phyloP scores from a whole-genome alignment of 92 coral and sea anemone genomes.

The Metridium senile region DNA sequence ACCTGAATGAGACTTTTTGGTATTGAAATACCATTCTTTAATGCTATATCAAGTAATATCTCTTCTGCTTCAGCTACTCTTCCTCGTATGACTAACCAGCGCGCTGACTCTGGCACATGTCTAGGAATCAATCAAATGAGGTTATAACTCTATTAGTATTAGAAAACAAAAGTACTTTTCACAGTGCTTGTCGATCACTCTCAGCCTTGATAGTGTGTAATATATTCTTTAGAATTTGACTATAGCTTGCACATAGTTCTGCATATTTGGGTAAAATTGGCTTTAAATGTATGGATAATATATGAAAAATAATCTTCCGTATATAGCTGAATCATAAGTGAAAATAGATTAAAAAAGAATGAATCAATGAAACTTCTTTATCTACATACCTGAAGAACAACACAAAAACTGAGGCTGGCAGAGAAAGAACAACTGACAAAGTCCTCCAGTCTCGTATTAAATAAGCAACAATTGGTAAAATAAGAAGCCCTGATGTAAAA shows the following conservation, averaged over 20 bases:
- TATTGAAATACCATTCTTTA: slow-evolving; percentile 95
- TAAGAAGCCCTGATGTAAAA: slow-evolving; percentile 86
- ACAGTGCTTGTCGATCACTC: neutral
- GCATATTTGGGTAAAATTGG: too few relatives aligned
- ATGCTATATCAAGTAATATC: slow-evolving; percentile 77
- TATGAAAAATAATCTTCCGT: too few relatives aligned
- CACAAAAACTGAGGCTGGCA: slow-evolving; percentile 88
- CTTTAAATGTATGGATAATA: too few relatives aligned
- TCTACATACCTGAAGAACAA: slow-evolving; percentile 87
- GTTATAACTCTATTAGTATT: too few relatives aligned
- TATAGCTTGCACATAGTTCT: too few relatives aligned
- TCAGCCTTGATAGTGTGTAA: too few relatives aligned
- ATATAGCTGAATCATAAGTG: too few relatives aligned
- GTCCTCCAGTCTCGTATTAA: slow-evolving; percentile 94
- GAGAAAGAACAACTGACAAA: slow-evolving; percentile 79
- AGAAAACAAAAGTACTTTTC: neutral
- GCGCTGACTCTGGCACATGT: slow-evolving; percentile 95
- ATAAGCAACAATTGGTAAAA: slow-evolving; percentile 82
- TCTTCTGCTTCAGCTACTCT: slow-evolving; percentile 96
- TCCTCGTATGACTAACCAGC: slow-evolving; percentile 95
- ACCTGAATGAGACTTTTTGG: slow-evolving; percentile 95
- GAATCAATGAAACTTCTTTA: too few relatives aligned
- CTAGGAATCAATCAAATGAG: slow-evolving; percentile 38
- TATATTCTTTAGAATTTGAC: too few relatives aligned
- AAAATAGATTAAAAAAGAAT: too few relatives aligned